A percentile compares a stretch with the other conserved stretches of the same genome.
These are phyloP conservation scores for Zosterops pallidus DNA, from an alignment of 2,113 vertebrate species.

Conservation along the genomic window DNA sequence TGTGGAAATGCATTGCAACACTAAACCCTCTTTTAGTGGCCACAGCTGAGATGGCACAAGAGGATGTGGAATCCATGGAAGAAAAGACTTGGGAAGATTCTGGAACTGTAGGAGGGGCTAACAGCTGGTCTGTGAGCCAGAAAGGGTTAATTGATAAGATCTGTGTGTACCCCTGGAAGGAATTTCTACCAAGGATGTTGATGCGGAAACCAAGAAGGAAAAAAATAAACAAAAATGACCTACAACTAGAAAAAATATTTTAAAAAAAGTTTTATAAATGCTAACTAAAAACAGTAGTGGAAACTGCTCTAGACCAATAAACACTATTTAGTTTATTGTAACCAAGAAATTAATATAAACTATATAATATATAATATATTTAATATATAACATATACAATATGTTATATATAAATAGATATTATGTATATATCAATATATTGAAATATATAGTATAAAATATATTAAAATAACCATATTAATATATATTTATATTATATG, in stretches of 20 bases:
- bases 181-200: neutral
- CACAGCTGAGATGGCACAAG: fast-evolving
- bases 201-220: neutral
- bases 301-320: neutral
- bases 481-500: neutral
- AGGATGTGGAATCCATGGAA: neutral
- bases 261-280: neutral
- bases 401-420: too few relatives aligned
- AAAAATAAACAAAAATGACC: neutral
- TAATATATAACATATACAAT: neutral
- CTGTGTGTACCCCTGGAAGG: neutral
- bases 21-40: neutral
- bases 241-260: neutral
- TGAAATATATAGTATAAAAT: too few relatives aligned
- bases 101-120: neutral
- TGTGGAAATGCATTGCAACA: too few relatives aligned
- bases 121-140: neutral
- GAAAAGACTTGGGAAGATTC: neutral
- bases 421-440: neutral
- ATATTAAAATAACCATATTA: neutral
- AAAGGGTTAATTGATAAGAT: neutral
- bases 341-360: neutral
- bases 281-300: neutral
- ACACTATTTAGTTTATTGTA: neutral
- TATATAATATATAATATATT: neutral